A percentile compares a stretch with the other conserved stretches of the same genome.
Evolutionary conservation across 2,113 vertebrate species (phyloP).

Genomic region (Podarcis cretensis): DNA sequence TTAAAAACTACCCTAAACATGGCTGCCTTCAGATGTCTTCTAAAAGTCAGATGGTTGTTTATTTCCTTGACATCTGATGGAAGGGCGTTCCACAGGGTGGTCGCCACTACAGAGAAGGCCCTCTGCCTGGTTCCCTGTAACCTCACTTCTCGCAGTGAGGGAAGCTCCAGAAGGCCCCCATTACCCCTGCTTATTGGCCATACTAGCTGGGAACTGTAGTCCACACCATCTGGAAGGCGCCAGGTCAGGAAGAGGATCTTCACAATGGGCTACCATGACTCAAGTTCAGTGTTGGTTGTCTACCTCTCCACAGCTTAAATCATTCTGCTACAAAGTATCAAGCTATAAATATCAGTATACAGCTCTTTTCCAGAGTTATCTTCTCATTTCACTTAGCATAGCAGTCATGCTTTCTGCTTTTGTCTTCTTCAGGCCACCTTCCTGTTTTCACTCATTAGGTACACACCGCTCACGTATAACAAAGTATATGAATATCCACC

Average conservation of each 20-base stretch:
- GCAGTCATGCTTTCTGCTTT: neutral
- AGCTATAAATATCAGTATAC: neutral
- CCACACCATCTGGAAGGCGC: too few species aligned
- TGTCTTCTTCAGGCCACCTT: conserved; percentile 81
- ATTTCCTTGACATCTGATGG: too few species aligned
- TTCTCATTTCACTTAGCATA: neutral
- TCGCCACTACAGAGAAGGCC: too few species aligned
- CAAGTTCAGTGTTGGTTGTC: neutral
- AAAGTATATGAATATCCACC: conserved; percentile 86
- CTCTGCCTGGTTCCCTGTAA: too few species aligned
- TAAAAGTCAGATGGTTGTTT: too few species aligned
- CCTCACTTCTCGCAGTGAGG: too few species aligned
- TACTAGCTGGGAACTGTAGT: too few species aligned
- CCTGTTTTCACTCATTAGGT: conserved; percentile 91
- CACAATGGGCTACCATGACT: neutral
- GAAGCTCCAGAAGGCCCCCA: too few species aligned
- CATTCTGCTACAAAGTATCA: neutral
- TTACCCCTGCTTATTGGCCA: too few species aligned
- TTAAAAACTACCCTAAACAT: too few species aligned
- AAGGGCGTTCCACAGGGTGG: too few species aligned
- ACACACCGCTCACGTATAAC: conserved; percentile 90
- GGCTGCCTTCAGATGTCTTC: too few species aligned
- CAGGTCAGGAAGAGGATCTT: neutral
- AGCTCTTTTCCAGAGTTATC: neutral
- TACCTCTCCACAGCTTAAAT: neutral